A percentile compares a stretch with the other conserved stretches of the same genome.
These are phyloP conservation scores for Mythimna lalbum DNA, from an alignment of 2,888 invertebrate genomes.

Conservation along the genomic window DNA sequence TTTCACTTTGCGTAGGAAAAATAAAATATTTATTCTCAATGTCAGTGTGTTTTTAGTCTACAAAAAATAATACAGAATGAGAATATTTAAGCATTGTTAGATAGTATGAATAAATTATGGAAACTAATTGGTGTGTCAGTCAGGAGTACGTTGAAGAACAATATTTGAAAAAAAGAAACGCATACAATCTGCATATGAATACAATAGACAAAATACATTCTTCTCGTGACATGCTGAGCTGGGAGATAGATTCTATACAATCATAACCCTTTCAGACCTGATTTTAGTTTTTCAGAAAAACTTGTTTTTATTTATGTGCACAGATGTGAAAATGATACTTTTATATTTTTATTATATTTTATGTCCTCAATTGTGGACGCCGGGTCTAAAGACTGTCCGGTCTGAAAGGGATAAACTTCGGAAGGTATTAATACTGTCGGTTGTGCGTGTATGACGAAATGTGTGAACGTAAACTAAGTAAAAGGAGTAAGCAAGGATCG, in stretches of 20 bases:
- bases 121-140: constrained; percentile 1
- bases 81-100: not conserved
- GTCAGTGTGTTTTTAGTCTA: not conserved
- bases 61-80: not conserved
- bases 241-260: too few species aligned
- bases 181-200: too few species aligned
- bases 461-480: not conserved
- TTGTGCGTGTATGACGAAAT: not conserved
- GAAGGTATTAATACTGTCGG: too few species aligned
- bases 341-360: too few species aligned
- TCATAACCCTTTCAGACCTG: too few species aligned
- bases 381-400: too few species aligned
- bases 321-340: too few species aligned
- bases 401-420: too few species aligned
- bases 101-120: not conserved
- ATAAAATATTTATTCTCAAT: not conserved
- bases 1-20: not conserved
- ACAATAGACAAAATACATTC: not conserved
- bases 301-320: too few species aligned
- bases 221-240: not conserved
- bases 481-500: not conserved
- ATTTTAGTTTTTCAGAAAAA: too few species aligned
- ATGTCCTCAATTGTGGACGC: too few species aligned
- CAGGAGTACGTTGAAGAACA: not conserved
- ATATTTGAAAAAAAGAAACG: not conserved